A percentile compares a stretch with the other conserved stretches of the same genome.
Evolutionary conservation across 2,888 invertebrate species (phyloP).

Genomic region (Chymomyza amoena): DNA sequence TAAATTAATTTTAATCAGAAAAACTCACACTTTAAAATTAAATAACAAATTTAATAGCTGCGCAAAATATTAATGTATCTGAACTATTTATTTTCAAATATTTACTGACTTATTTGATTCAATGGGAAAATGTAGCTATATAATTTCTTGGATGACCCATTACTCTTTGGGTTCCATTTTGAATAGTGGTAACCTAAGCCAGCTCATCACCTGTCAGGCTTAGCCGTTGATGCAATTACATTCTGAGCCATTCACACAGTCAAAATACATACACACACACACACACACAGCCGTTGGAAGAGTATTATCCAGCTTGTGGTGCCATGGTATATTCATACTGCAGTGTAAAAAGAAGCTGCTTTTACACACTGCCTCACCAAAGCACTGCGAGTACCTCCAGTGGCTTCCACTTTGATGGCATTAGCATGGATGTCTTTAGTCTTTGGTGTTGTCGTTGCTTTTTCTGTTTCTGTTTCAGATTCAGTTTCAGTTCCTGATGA

Average conservation of each 20-base stretch:
- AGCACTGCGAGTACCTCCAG: neutral
- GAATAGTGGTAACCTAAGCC: neutral
- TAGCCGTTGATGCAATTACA: neutral
- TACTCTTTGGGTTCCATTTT: neutral
- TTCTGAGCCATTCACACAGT: neutral
- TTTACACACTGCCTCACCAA: too few species aligned
- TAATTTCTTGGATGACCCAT: neutral
- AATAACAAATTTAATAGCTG: too few species aligned
- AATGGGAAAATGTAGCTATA: too few species aligned
- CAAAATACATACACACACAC: too few species aligned
- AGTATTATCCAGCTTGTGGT: neutral
- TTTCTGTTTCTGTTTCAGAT: neutral
- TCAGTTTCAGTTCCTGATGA: conserved; percentile 29
- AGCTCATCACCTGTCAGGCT: neutral
- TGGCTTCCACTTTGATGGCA: neutral
- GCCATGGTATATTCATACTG: neutral
- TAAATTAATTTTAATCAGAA: too few species aligned
- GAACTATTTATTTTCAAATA: too few species aligned
- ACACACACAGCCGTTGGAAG: neutral
- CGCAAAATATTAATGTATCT: too few species aligned
- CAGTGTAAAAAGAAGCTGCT: neutral
- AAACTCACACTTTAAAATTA: too few species aligned
- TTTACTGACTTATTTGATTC: too few species aligned
- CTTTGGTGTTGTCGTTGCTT: neutral
- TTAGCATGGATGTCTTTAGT: neutral